A percentile compares a stretch with the other conserved stretches of the same genome.
phyloP scores from a whole-genome alignment of 2,797 vertebrate genomes.

The Lepus townsendii region DNA sequence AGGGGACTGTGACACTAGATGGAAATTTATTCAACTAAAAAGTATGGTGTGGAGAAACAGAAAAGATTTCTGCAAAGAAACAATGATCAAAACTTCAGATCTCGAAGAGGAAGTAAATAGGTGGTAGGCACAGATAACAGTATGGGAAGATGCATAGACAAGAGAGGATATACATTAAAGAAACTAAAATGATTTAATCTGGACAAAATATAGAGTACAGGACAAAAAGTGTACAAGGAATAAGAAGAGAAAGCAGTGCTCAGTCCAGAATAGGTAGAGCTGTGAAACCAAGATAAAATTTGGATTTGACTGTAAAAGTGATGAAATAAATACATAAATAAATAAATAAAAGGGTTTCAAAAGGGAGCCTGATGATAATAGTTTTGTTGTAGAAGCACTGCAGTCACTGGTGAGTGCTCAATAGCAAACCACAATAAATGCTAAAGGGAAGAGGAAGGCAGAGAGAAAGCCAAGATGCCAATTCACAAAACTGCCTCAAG shows the following conservation, averaged over 20 bases:
- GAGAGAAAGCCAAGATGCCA: neutral
- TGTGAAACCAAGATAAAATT: neutral
- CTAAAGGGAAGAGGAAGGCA: neutral
- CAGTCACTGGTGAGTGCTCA: neutral
- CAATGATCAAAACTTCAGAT: neutral
- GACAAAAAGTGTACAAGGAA: neutral
- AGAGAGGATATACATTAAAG: neutral
- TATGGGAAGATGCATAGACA: neutral
- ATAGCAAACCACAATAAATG: neutral
- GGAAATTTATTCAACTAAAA: neutral
- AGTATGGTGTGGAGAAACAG: neutral
- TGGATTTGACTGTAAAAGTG: neutral
- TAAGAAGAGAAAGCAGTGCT: neutral
- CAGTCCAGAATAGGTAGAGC: neutral
- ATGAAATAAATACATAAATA: neutral
- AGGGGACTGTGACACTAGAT: accelerated
- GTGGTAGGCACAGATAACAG: neutral
- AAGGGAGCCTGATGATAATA: neutral
- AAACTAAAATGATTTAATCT: neutral
- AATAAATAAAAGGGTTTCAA: neutral
- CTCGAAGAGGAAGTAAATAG: neutral
- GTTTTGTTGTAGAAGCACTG: neutral
- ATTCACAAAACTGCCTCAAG: neutral
- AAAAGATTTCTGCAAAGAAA: neutral
- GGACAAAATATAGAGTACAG: neutral